Evolutionary conservation across 2,797 vertebrate species (phyloP), one percentile per base, ranked within the genome.

Genomic region (Delichon dasypus): DNA sequence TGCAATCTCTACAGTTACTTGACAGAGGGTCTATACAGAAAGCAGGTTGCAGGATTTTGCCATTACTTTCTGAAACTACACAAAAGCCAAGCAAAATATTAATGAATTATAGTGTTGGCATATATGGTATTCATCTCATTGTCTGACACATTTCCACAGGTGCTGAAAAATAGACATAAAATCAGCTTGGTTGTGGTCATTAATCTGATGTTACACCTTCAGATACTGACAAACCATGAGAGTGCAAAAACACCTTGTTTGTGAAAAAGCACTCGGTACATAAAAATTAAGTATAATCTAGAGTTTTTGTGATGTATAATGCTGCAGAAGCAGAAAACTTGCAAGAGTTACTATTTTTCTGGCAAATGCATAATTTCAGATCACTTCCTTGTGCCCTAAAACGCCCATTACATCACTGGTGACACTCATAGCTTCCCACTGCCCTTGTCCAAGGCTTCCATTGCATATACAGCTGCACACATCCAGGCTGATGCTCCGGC

Each of bases 401-500:
- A 50, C 0, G 2, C 32, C 38, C 0, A 0, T 45, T 62, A 61
- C 70, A 77, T 42, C 82, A 32, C 10, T 29, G 53, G 58, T 72
- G 79, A 84, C 58, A 47, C 17, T 25, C 30, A 3, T 16, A 64
- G 36, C 61, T 81, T 85, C n/a, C 71, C 71, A 21, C 1, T 87
- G 75, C 16, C 67, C n/a, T 70, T 71, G 36, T 87, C 51, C 71
- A 91, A 80, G 47, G 30, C 50, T 81, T n/a, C 58, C 27, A 45
- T 4, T 72, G 61, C 2, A 0, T 19, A 32, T 67, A 30, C 29
- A 34, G 23, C 55, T 70, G 61, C 11, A 2, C 30, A 36, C 27
- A 77, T 13, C 38, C 54, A 86, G 77, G 51, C 71, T 64, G 75
- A 44, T 0, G 1, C 65, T 38, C 26, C 0, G 0, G 40, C 15